Base-by-base conservation (phyloP, 2,113 vertebrate genomes). In the Phaetusa simplex region DNA sequence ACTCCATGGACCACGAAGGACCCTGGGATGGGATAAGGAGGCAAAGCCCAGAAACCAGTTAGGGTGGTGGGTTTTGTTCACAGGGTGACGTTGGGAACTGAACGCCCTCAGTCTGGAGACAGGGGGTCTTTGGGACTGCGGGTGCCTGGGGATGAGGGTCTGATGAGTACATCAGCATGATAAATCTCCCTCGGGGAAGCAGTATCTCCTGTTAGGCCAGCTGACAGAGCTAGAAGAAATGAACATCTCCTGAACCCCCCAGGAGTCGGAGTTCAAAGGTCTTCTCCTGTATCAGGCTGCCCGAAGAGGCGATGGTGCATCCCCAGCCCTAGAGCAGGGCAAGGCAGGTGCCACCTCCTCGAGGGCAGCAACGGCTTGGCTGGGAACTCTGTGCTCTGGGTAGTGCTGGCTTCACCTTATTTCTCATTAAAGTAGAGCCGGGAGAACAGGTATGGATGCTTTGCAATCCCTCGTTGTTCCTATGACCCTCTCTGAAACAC, bases 1-100 rank as follows among this genome's bases (percentile, higher is more conserved):
- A 1, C 24, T 40, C 82, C 18, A 1, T 2, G 13, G 38, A 47
- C n/a, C 34, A 3, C 0, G 8, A n/a, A 26, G n/a, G 26, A 8
- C 34, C 20, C 23, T 14, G 0, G 2, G 36, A 5, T 36, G 22
- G n/a, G 8, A 61, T n/a, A 11, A 36, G 64, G 47, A 22, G 11
- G 34, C 34, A 70, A 49, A 84, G 30, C n/a, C 49, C 23, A 21
- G 20, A 15, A 8, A 27, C 14, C 36, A 2, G 5, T 56, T 27
- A 14, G 18, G 1, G 0, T 23, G 23, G 27, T 34, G 50, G 56
- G 32, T 2, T 78, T 84, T 50, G 21, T 12, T 58, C 2, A 0
- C 32, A 6, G 5, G 10, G 21, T 29, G 56, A 29, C 0, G 2
- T 2, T 17, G 73, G 32, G 50, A 72, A 9, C 50, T 13, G 56